Base-by-base conservation (phyloP, 2,797 vertebrate genomes). In the Galago senegalensis region DNA sequence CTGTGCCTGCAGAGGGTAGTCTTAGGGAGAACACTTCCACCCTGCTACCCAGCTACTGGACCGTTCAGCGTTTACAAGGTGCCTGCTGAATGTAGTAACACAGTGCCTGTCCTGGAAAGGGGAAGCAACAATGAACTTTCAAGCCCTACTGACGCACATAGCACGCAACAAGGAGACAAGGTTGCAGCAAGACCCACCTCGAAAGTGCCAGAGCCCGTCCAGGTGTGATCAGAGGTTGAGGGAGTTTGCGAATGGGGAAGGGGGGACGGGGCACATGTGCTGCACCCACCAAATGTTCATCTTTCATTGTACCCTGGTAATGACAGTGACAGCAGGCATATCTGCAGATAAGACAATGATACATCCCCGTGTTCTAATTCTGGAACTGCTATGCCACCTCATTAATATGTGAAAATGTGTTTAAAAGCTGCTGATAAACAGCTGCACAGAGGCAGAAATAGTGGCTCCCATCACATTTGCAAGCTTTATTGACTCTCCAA, bases 401-500 rank as follows among this genome's bases (percentile, higher is more conserved):
- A 97, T 97, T 96, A 97, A 98, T 97, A 97, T 73, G 96, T 95
- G 97, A 34, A 96, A 94, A 97, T 95, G 96, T 97, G 97, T 95
- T 96, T 23, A 94, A 97, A 97, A 97, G 86, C 94, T 95, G 95
- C 96, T 91, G 95, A 96, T 96, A 97, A 97, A 97, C 97, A 97
- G 97, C 96, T 96, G 96, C 96, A 97, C 91, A 87, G 86, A 93
- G 96, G 96, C 85, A 95, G 96, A 91, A 96, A 97, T 58, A 67
- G 94, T 81, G 95, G 87, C 90, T 96, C 88, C 87, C 88, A 25
- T 91, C 91, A 61, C 79, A 89, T 95, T 90, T 92, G 91, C 94
- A 87, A 96, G 92, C 82, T 91, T 96, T 91, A 93, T 65, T 92
- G 95, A 92, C 86, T 92, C 92, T 91, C 86, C 53, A 91, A 91